Conservation (phyloP, 2,113 vertebrate species). For the Amphilophus citrinellus region DNA sequence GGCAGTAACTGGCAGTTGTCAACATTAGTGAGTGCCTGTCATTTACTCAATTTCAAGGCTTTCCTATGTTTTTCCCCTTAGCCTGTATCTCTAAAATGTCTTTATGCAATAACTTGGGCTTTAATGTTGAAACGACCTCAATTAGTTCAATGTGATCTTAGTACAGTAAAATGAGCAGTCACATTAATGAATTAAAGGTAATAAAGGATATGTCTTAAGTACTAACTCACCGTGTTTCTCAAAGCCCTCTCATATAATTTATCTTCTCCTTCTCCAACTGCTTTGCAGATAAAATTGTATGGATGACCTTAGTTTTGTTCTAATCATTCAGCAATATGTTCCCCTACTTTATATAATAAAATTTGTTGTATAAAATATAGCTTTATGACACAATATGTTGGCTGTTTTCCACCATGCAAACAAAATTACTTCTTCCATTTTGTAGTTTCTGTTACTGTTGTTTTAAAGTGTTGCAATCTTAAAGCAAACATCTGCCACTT, state of each 20-base stretch:
- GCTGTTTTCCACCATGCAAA: conserved; percentile 34
- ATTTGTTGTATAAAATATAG: conserved; percentile 2
- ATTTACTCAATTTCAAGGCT: conserved; percentile 62
- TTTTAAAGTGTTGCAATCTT: conserved; percentile 68
- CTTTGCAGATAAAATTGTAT: conserved; percentile 21
- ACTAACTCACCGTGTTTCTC: background rate
- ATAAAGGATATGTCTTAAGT: conserved; percentile 26
- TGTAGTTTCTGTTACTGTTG: conserved; percentile 57
- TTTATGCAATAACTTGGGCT: conserved; percentile 6
- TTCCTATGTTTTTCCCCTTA: conserved; percentile 36
- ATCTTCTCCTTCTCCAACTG: background rate
- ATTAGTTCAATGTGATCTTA: conserved; percentile 30
- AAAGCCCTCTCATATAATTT: conserved; percentile 4
- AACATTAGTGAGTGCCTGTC: conserved; percentile 70
- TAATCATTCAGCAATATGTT: conserved; percentile 9
- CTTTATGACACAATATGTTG: conserved; percentile 48
- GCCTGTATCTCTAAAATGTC: conserved; percentile 39
- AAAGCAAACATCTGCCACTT: conserved; percentile 77
- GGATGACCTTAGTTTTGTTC: conserved; percentile 6
- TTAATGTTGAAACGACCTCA: conserved; percentile 7
- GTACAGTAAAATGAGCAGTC: conserved; percentile 26
- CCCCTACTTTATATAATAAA: background rate
- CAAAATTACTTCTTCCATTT: conserved; percentile 48
- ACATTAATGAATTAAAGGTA: conserved; percentile 20
- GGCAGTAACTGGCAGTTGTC: conserved; percentile 73